Conservation (phyloP, 2,888 invertebrate species). For the Itoplectis maculator region DNA sequence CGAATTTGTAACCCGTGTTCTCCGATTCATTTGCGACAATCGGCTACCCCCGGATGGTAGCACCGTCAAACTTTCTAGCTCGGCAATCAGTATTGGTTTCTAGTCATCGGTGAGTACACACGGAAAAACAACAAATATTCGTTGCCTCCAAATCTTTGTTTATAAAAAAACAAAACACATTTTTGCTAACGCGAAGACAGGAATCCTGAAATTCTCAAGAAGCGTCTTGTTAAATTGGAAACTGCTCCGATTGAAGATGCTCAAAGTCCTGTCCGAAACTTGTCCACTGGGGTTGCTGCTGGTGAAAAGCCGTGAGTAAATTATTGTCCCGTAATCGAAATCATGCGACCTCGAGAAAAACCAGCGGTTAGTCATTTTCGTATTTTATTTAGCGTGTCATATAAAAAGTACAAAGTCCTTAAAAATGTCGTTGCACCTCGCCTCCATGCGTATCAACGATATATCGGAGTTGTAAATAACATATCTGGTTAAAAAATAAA, state of each 20-base stretch:
- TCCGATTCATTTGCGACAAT: background rate
- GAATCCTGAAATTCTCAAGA: background rate
- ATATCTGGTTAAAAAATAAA: slow-evolving; percentile 36
- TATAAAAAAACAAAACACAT: too few species aligned
- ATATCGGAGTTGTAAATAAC: slow-evolving; percentile 29
- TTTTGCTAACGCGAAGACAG: background rate
- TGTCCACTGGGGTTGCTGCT: slow-evolving; percentile 55
- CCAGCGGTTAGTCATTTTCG: background rate
- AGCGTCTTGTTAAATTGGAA: background rate
- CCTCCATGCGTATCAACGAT: slow-evolving; percentile 18
- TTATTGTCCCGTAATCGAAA: slow-evolving; percentile 5
- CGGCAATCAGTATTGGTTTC: slow-evolving; percentile 7
- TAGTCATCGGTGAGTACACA: slow-evolving; percentile 31
- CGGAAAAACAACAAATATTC: background rate
- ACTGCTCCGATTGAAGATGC: slow-evolving; percentile 28
- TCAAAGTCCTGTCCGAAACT: slow-evolving; percentile 43
- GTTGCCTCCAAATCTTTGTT: background rate
- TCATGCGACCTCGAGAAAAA: background rate
- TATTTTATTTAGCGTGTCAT: slow-evolving; percentile 45
- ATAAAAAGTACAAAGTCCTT: slow-evolving; percentile 52
- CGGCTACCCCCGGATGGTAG: slow-evolving; percentile 9
- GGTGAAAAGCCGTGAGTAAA: slow-evolving; percentile 52
- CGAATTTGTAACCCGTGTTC: slow-evolving; percentile 6
- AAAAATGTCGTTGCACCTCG: slow-evolving; percentile 25
- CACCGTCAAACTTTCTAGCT: background rate